Conservation (phyloP, 53 echinoderm and acorn worm species). For the Apostichopus leukothele region DNA sequence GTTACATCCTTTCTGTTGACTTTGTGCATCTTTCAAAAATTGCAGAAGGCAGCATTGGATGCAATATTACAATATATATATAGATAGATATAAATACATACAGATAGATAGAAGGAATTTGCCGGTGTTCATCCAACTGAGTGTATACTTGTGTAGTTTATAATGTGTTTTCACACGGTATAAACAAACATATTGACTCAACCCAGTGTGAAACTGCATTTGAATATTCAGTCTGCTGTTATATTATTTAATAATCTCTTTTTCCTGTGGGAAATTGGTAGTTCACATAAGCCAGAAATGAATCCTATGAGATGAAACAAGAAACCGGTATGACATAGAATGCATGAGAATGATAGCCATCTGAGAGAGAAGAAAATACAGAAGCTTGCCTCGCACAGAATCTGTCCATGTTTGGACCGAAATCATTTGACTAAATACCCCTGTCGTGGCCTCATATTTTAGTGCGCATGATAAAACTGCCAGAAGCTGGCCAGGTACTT, state of each 20-base stretch:
- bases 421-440: too few species aligned
- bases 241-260: neutral
- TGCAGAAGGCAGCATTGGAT: neutral
- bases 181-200: neutral
- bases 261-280: neutral
- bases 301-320: neutral
- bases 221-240: neutral
- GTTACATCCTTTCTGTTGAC: neutral
- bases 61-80: too few species aligned
- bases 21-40: neutral
- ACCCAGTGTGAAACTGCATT: neutral
- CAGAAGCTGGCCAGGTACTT: too few species aligned
- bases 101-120: too few species aligned
- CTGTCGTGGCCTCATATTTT: too few species aligned
- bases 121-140: too few species aligned
- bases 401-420: too few species aligned
- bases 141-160: neutral
- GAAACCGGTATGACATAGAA: neutral
- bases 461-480: too few species aligned
- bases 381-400: too few species aligned
- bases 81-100: too few species aligned
- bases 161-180: neutral
- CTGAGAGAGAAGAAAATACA: too few species aligned
- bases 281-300: neutral
- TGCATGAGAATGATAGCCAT: too few species aligned